Base-by-base conservation (phyloP, 2,888 invertebrate genomes). In the Eristalis intricaria region DNA sequence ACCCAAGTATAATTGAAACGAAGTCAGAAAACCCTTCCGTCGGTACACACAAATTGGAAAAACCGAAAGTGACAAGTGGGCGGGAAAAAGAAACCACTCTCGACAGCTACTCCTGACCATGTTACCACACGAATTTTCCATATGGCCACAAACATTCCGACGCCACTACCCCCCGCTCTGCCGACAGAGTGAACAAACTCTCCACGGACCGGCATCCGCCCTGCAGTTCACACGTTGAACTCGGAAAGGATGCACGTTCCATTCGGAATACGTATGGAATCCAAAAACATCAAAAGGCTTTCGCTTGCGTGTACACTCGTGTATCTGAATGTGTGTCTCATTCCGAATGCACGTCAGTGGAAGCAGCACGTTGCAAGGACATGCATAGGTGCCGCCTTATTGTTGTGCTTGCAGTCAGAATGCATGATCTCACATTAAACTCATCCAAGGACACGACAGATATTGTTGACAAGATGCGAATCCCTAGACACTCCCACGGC, bases 251-350 rank as follows among this genome's bases (percentile, higher is more conserved):
- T 64, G n/a, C 40, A 74, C 61, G 43, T 74, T 56, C 50, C 35
- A 26, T 32, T 56, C 43, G 35, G 26, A 38, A 80, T 61, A 29
- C 50, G 19, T 19, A 63, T 63, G 56, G 74, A 50, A 50, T 19
- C n/a, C 50, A 50, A 19, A 40, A 66, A 58, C 75, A 68, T 63
- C 66, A 73, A 74, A 74, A 8, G 19, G 38, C 63, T 15, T 58
- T 80, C 38, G 38, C 13, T 38, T 68, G 50, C 38, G 56, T 69
- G 43, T 29, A 15, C 29, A n/a, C 68, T 74, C 43, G 38, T 61
- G 26, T n/a, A n/a, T 26, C 26, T 26, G 26, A 26, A 80, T 61
- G 61, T 80, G 35, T 29, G 50, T 50, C 68, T 66, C 38, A 22
- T 61, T 61, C 35, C 15, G 23, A 73, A 65, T 73, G 60, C 66